Percentiles rank a stretch among this genome's conserved stretches.
phyloP scores from a whole-genome alignment of 1,140 invertebrate species.

The Caenorhabditis remanei region DNA sequence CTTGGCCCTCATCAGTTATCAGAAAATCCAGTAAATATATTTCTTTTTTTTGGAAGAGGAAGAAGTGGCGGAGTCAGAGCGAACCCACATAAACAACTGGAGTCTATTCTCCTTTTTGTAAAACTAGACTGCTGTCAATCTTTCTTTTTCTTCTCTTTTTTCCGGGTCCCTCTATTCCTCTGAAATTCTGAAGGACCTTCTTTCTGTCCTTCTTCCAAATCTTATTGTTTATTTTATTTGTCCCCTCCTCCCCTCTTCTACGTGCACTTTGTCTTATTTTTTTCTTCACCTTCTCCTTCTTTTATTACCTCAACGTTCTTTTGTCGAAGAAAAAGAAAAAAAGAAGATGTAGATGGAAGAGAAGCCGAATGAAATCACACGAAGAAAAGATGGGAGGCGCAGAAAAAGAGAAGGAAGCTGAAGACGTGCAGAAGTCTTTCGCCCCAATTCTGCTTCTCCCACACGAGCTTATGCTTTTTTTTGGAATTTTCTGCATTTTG shows the following conservation, averaged over 20 bases:
- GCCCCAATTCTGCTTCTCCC: neutral
- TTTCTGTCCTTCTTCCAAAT: neutral
- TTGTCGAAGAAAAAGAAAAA: slow-evolving; percentile 11
- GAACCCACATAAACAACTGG: slow-evolving; percentile 35
- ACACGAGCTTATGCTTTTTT: slow-evolving; percentile 37
- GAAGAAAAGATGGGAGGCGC: neutral
- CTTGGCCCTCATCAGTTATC: slow-evolving; percentile 22
- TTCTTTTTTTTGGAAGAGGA: neutral
- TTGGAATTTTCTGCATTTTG: slow-evolving; percentile 47
- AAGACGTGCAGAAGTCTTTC: slow-evolving; percentile 35
- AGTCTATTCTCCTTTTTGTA: slow-evolving; percentile 35
- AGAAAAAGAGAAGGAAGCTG: slow-evolving; percentile 15
- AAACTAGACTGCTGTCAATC: slow-evolving; percentile 30
- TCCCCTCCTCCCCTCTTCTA: neutral
- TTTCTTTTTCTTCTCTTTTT: neutral
- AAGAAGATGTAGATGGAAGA: neutral
- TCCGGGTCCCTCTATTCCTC: neutral
- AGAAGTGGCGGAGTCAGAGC: neutral
- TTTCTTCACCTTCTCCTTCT: slow-evolving; percentile 1
- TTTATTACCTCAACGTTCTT: slow-evolving; percentile 47
- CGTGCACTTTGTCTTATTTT: slow-evolving; percentile 37
- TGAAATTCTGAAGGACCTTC: neutral
- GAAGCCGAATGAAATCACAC: slow-evolving; percentile 49
- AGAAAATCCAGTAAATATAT: slow-evolving; percentile 38
- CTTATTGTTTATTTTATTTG: slow-evolving; percentile 26